Evolutionary conservation across 2,888 invertebrate species (phyloP), one percentile per base, ranked within the genome.

Genomic region (Exephanes ischioxanthus): DNA sequence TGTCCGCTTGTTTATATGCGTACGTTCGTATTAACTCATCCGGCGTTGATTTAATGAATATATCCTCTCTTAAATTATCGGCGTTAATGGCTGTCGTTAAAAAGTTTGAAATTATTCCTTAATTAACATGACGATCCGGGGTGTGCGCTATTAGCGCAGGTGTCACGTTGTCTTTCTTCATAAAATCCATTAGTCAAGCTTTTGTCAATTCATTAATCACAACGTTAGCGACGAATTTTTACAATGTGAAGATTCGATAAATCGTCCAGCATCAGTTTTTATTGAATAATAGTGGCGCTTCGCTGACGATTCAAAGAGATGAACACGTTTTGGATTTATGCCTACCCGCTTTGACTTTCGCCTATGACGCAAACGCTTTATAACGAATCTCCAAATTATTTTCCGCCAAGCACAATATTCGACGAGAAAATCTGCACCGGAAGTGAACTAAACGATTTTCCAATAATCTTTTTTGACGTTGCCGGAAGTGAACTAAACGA

Each of bases 131-230:
- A 41, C 55, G n/a, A 53, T 16, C 26, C 16, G 30, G 1, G 16
- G 16, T 11, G 26, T 41, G 11, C 58, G 45, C 61, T 19, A 51
- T 30, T n/a, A 51, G 16, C 16, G 2, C 51, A 30, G 33, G 19
- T 22, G 45, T 45, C 53, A 16, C 33, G 19, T n/a, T 53, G 33
- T 11, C n/a, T 71, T 51, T 66, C 30, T 37, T 7, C 22, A 22
- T 26, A 77, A 77, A 67, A 77, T 67, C 9, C 37, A 77, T 77
- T 37, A n/a, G 11, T 68, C 77, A 67, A 55, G 55, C 11, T 68
- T 77, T 77, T 68, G 26, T 26, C 26, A 22, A 11, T 58, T 14
- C 58, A 68, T 68, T 68, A 41, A 55, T 68, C 41, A 30, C 5
- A 16, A 11, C 16, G 37, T 19, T 55, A 26, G 26, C n/a, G 37